phyloP scores from a whole-genome alignment of 35 echinoderm and acorn worm genomes.

The Amphiura filiformis region DNA sequence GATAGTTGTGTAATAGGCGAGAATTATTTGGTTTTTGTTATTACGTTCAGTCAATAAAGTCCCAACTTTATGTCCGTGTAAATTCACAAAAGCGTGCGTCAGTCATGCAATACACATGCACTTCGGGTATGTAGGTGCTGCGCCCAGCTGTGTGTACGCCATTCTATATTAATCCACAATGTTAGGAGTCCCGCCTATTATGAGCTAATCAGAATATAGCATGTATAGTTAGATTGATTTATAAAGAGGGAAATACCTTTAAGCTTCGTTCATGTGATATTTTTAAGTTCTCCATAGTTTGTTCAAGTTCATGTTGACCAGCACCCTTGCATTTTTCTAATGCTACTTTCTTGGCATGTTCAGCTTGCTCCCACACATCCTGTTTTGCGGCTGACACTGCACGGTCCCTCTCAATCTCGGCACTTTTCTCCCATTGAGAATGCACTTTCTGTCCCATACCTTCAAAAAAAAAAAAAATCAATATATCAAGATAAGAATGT shows the following conservation, averaged over 20 bases:
- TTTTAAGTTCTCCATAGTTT: constrained; percentile 58
- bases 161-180: background rate
- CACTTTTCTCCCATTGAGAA: constrained; percentile 53
- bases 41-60: too few relatives aligned
- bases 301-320: constrained; percentile 47
- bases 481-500: too few relatives aligned
- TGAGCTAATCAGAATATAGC: background rate
- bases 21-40: too few relatives aligned
- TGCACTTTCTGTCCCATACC: constrained; percentile 88
- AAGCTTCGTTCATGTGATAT: constrained; percentile 54
- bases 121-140: too few relatives aligned
- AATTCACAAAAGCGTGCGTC: too few relatives aligned
- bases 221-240: background rate
- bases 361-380: constrained; percentile 81
- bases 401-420: constrained; percentile 48
- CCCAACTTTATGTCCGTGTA: too few relatives aligned
- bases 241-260: constrained; percentile 81
- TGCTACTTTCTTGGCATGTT: constrained; percentile 68
- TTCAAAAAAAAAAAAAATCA: background rate
- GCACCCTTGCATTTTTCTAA: constrained; percentile 62
- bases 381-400: constrained; percentile 68
- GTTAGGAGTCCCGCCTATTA: background rate
- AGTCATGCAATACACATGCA: too few relatives aligned
- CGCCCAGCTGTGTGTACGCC: background rate
- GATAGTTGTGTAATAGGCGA: too few relatives aligned